These are phyloP conservation scores for Polyommatus iphigenia DNA, from an alignment of 2,888 invertebrate genomes.

Conservation along the genomic window DNA sequence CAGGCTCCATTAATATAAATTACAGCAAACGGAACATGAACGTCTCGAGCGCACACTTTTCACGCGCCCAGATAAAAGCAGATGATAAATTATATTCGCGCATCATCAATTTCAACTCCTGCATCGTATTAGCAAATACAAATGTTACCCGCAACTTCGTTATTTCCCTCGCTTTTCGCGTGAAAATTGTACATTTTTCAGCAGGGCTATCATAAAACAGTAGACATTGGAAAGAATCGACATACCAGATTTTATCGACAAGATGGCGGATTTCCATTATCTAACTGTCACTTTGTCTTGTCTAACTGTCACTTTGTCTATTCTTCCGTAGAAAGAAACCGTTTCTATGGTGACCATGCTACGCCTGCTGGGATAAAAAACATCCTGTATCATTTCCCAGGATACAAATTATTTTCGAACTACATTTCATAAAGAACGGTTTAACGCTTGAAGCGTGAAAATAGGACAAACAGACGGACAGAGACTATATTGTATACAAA, in stretches of 20 bases:
- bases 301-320: too few species aligned
- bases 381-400: not conserved
- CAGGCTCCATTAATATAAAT: conserved; percentile 8
- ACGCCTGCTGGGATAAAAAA: too few species aligned
- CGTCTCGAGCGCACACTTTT: conserved; percentile 17
- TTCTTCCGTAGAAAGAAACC: too few species aligned
- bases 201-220: too few species aligned
- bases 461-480: not conserved
- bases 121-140: not conserved
- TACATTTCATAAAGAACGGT: not conserved
- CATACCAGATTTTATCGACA: too few species aligned
- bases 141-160: not conserved
- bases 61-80: conserved; percentile 21
- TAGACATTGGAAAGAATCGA: too few species aligned
- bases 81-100: conserved; percentile 19
- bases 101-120: conserved; percentile 23
- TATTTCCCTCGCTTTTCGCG: not conserved
- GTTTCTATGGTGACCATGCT: too few species aligned
- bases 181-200: too few species aligned
- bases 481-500: too few species aligned
- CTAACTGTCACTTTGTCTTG: too few species aligned
- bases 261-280: too few species aligned
- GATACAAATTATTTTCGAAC: not conserved
- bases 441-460: not conserved
- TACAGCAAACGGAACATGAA: conserved; percentile 3